Percentiles rank a stretch among this genome's conserved stretches.
These are phyloP conservation scores for Ischnura elegans DNA, from an alignment of 2,888 invertebrate species.

Conservation along the genomic window DNA sequence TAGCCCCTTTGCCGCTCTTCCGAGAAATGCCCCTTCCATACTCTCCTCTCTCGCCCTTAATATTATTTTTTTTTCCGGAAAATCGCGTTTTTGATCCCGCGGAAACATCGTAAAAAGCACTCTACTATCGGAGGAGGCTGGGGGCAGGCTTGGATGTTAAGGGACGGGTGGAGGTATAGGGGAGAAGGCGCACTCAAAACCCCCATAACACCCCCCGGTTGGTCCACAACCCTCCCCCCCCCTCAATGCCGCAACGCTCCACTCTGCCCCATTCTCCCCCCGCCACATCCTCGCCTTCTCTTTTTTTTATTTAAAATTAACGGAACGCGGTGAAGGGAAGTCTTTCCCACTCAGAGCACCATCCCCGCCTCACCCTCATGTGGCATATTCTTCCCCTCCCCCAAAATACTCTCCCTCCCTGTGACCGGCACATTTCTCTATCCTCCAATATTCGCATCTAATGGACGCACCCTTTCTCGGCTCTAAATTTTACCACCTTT, in stretches of 20 bases:
- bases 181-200: background rate
- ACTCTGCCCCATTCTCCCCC: background rate
- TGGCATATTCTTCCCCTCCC: background rate
- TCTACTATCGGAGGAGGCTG: slow-evolving; percentile 1
- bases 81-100: slow-evolving; percentile 66
- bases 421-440: background rate
- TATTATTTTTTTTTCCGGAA: slow-evolving; percentile 49
- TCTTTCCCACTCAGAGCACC: slow-evolving; percentile 60
- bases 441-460: background rate
- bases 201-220: background rate
- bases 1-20: slow-evolving; percentile 45
- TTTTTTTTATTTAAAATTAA: slow-evolving; percentile 63
- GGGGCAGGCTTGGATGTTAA: background rate
- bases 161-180: background rate
- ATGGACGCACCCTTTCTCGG: background rate
- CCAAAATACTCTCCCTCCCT: background rate
- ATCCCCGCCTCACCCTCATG: slow-evolving; percentile 27
- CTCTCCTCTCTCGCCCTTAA: background rate
- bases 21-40: slow-evolving; percentile 41
- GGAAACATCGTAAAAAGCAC: slow-evolving; percentile 67
- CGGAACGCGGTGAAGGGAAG: slow-evolving; percentile 67
- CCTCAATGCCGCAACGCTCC: background rate
- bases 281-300: slow-evolving; percentile 1
- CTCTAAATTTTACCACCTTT: background rate
- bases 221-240: background rate